A percentile compares a stretch with the other conserved stretches of the same genome.
Conservation (phyloP, 2,888 invertebrate species). For the Aporophyla lueneburgensis region DNA sequence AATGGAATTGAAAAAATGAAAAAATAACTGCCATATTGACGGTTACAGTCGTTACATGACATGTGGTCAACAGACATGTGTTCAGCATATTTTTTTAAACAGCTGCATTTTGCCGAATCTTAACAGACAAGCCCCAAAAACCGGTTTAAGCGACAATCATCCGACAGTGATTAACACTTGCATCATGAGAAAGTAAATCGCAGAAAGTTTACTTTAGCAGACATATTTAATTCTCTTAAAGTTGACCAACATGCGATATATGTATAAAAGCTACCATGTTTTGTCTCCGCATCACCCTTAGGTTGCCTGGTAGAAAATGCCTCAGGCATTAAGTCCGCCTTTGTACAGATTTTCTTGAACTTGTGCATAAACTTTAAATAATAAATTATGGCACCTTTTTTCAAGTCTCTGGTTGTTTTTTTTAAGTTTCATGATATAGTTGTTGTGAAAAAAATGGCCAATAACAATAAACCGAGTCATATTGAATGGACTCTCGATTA, state of each 20-base stretch:
- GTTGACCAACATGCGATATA: no score
- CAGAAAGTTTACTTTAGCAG: conserved; percentile 22
- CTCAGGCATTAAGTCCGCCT: no score
- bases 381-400: neutral
- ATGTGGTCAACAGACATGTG: conserved; percentile 29
- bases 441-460: neutral
- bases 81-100: conserved; percentile 30
- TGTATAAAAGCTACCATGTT: no score
- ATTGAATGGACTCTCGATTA: neutral
- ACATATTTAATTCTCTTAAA: neutral
- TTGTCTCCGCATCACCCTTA: no score
- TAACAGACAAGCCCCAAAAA: conserved; percentile 46
- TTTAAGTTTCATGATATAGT: neutral
- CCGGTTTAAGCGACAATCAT: conserved; percentile 48
- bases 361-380: no score
- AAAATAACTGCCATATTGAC: conserved; percentile 9
- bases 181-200: neutral
- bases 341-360: no score
- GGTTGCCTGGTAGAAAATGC: no score
- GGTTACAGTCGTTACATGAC: conserved; percentile 17
- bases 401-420: neutral
- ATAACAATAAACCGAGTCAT: neutral
- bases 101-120: conserved; percentile 49
- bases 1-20: neutral
- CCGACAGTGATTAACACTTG: conserved; percentile 49